Conservation (phyloP, 2,797 vertebrate genomes). For the Myoxocephalus aenaeus region DNA sequence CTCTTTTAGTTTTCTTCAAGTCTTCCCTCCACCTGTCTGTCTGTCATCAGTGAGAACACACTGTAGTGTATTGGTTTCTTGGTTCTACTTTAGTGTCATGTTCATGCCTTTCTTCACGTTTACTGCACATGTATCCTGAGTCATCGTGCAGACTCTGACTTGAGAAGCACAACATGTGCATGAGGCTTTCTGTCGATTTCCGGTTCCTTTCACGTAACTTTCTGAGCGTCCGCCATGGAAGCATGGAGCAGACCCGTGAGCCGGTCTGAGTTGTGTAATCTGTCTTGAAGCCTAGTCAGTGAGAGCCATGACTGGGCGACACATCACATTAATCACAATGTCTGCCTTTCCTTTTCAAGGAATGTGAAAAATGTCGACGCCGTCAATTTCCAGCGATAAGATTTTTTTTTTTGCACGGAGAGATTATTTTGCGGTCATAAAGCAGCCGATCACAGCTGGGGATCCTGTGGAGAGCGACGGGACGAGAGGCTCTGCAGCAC, state of each 20-base stretch:
- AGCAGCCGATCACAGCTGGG: no score
- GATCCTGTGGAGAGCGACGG: no score
- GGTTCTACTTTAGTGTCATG: not conserved
- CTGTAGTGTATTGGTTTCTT: no score
- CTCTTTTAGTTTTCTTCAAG: constrained; percentile 34
- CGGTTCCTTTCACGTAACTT: not conserved
- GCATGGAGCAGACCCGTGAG: not conserved
- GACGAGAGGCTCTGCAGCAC: no score
- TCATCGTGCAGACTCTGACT: not conserved
- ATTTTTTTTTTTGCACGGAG: not conserved
- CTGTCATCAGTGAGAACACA: no score
- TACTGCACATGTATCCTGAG: not conserved
- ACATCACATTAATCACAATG: not conserved
- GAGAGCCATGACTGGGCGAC: not conserved
- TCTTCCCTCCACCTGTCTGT: constrained; percentile 28
- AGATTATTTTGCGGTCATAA: not conserved
- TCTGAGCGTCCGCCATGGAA: not conserved
- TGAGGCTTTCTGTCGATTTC: not conserved
- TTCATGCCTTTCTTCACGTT: not conserved
- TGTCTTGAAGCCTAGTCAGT: not conserved
- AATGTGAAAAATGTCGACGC: not conserved
- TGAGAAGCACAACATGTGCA: not conserved
- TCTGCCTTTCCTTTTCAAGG: no score
- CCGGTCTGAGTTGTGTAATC: not conserved
- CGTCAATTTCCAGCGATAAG: fast-evolving